Conservation (phyloP, 1,140 invertebrate genomes). For the Forficula auricularia region DNA sequence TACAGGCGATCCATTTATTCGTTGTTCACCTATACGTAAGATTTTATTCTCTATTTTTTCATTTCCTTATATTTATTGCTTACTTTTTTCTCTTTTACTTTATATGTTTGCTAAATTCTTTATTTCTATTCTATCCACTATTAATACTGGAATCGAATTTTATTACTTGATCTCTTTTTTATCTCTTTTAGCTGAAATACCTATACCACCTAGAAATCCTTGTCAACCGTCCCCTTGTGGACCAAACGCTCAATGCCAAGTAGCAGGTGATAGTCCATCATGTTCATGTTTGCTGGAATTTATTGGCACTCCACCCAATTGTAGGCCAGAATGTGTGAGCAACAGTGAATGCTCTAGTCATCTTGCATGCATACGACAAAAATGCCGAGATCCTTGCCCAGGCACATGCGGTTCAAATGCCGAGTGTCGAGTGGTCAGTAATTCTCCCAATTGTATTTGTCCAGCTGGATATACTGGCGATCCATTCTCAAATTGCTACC, state of each 20-base stretch:
- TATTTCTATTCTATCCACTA: neutral
- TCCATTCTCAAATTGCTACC: slow-evolving; percentile 18
- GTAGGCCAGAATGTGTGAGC: slow-evolving; percentile 20
- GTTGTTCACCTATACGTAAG: slow-evolving; percentile 28
- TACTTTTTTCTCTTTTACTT: slow-evolving; percentile 14
- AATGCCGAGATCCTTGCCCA: slow-evolving; percentile 23
- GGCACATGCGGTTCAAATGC: slow-evolving; percentile 25
- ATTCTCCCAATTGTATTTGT: slow-evolving; percentile 25
- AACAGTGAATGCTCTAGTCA: slow-evolving; percentile 19
- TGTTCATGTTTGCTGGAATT: slow-evolving; percentile 21
- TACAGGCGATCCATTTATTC: slow-evolving; percentile 37
- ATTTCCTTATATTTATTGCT: too few species aligned
- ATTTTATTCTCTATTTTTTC: neutral
- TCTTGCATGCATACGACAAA: slow-evolving; percentile 19
- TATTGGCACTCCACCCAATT: slow-evolving; percentile 19
- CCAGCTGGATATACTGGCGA: slow-evolving; percentile 25
- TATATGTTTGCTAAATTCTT: neutral
- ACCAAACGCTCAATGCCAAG: slow-evolving; percentile 37
- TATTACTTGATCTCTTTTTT: neutral
- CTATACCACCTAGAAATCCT: slow-evolving; percentile 16
- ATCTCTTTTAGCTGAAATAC: neutral
- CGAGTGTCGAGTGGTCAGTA: slow-evolving; percentile 23
- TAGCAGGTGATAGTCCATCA: slow-evolving; percentile 20
- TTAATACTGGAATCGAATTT: neutral
- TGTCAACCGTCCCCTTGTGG: slow-evolving; percentile 37